phyloP scores from a whole-genome alignment of 37 sponge, comb jelly and placozoan species.

The Amphimedon queenslandica region DNA sequence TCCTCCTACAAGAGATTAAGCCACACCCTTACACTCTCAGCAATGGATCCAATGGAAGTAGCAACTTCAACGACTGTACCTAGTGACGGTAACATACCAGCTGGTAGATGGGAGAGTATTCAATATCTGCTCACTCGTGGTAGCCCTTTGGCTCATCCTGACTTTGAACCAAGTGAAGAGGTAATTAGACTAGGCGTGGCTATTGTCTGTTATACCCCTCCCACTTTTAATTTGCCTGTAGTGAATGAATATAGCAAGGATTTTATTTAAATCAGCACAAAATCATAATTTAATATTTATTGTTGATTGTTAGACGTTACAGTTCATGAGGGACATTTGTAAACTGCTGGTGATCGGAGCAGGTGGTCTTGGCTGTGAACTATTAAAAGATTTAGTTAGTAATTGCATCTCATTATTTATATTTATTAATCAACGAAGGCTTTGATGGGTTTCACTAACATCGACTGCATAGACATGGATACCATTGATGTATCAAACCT shows the following conservation, averaged over 20 bases:
- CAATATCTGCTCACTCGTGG: conserved; percentile 53
- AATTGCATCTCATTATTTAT: not conserved
- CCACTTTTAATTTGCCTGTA: not conserved
- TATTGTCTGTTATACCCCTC: not conserved
- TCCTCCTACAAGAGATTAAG: too few species aligned
- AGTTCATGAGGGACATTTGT: conserved; percentile 72
- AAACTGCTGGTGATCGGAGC: conserved; percentile 94
- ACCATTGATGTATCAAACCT: conserved; percentile 97
- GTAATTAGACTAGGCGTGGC: conserved; percentile 29
- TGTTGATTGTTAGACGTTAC: conserved; percentile 41
- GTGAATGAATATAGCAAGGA: not conserved
- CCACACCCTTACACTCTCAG: too few species aligned
- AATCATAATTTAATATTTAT: not conserved
- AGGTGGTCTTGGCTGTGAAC: conserved; percentile 97
- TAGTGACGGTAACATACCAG: not conserved
- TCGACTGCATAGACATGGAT: conserved; percentile 99
- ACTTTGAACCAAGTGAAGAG: conserved; percentile 82
- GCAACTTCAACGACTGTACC: too few species aligned
- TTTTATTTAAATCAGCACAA: not conserved
- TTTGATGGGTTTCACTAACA: conserved; percentile 85
- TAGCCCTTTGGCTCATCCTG: conserved; percentile 73
- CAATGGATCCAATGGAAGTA: too few species aligned
- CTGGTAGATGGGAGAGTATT: conserved; percentile 52
- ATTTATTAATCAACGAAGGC: conserved; percentile 29
- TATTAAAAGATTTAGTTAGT: conserved; percentile 83